phyloP scores from a whole-genome alignment of 2,888 invertebrate genomes.

The Geotrupes spiniger region DNA sequence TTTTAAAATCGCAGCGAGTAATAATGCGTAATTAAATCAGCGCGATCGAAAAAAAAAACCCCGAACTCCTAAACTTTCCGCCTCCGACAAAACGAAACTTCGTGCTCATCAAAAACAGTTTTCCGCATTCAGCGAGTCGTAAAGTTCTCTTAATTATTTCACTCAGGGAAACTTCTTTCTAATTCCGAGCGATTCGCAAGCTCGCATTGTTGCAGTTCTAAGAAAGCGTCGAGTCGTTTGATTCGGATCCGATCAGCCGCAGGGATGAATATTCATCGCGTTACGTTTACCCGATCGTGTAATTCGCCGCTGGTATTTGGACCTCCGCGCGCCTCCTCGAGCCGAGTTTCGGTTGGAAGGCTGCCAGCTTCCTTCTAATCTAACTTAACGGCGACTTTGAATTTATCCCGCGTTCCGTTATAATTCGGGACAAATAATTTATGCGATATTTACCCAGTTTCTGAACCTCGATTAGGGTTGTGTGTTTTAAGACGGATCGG shows the following conservation, averaged over 20 bases:
- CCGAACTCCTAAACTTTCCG: not conserved
- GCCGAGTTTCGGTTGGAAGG: slow-evolving; percentile 1
- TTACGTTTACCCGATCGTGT: slow-evolving; percentile 6
- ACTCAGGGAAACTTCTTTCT: slow-evolving; percentile 25
- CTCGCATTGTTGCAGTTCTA: slow-evolving; percentile 27
- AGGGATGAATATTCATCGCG: slow-evolving; percentile 30
- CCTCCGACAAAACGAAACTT: not conserved
- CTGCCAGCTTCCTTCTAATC: slow-evolving; percentile 7
- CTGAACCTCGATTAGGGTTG: too few relatives aligned
- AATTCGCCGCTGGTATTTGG: slow-evolving; percentile 4
- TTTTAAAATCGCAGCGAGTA: too few relatives aligned
- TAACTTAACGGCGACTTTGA: slow-evolving; percentile 4
- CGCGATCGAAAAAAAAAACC: not conserved
- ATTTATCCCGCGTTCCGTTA: slow-evolving; percentile 2
- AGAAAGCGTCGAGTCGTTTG: slow-evolving; percentile 31
- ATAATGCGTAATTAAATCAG: too few relatives aligned
- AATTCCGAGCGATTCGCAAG: slow-evolving; percentile 26
- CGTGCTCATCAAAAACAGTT: slow-evolving; percentile 7
- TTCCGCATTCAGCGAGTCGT: slow-evolving; percentile 26
- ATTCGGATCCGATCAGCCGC: slow-evolving; percentile 32
- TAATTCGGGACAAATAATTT: not conserved
- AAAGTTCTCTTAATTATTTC: slow-evolving; percentile 27
- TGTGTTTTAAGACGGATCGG: too few relatives aligned
- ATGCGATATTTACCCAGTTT: not conserved
- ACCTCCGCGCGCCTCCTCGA: not conserved